Conservation (phyloP, 2,797 vertebrate species). For the Oryzias dopingdopingensis region DNA sequence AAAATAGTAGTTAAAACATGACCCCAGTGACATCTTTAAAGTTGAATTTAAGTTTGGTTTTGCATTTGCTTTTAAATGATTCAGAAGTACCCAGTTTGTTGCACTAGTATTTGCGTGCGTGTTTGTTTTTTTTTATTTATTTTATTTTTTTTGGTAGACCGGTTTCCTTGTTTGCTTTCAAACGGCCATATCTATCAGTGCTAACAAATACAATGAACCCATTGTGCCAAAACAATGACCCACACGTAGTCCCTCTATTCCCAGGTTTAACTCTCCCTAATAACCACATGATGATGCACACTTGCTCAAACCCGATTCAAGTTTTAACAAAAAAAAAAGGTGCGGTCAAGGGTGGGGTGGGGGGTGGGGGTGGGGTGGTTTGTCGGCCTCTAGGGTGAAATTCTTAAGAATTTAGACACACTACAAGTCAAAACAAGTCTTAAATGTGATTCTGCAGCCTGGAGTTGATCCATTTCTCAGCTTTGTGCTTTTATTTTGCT, state of each 20-base stretch:
- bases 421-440: background rate
- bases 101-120: too few species aligned
- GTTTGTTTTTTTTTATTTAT: too few species aligned
- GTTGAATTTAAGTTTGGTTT: too few species aligned
- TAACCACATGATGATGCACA: background rate
- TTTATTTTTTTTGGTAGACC: background rate
- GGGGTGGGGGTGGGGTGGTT: slow-evolving; percentile 7
- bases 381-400: slow-evolving; percentile 7
- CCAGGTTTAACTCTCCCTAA: background rate
- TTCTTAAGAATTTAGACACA: slow-evolving; percentile 11
- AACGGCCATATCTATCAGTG: background rate
- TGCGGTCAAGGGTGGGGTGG: slow-evolving; percentile 7
- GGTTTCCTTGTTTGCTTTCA: background rate
- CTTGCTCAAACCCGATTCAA: slow-evolving; percentile 12
- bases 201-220: background rate
- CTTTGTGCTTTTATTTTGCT: too few species aligned
- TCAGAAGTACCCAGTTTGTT: too few species aligned
- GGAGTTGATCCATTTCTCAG: background rate
- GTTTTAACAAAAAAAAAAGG: slow-evolving; percentile 8
- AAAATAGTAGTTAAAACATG: too few species aligned
- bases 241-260: background rate
- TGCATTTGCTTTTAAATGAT: too few species aligned
- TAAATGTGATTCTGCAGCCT: background rate
- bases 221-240: background rate
- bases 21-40: too few species aligned